A percentile compares a stretch with the other conserved stretches of the same genome.
Conservation (phyloP, 2,113 vertebrate genomes). For the sheep (Ovis aries) region DNA sequence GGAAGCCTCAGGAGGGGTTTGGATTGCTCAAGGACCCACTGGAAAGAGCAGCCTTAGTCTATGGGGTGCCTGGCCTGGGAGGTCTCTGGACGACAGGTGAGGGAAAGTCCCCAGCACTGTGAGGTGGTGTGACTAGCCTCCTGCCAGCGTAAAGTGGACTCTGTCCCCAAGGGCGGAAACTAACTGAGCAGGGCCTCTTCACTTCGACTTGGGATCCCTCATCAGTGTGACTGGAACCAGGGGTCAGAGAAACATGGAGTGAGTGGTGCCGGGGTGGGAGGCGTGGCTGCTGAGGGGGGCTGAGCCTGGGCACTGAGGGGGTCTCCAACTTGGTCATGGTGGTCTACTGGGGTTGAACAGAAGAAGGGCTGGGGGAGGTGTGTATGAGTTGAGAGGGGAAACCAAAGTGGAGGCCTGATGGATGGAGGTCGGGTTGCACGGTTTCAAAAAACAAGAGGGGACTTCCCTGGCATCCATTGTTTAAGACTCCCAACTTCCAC, state of each 20-base stretch:
- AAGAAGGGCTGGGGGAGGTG: neutral
- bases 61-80: neutral
- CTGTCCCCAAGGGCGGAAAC: conserved; percentile 6
- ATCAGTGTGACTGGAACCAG: conserved; percentile 25
- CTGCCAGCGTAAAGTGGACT: conserved; percentile 51
- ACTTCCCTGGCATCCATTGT: neutral
- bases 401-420: neutral
- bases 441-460: neutral
- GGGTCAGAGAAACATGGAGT: conserved; percentile 51
- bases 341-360: neutral
- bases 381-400: neutral
- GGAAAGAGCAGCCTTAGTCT: neutral
- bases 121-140: conserved; percentile 30
- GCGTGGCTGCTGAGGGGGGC: neutral
- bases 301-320: neutral
- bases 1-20: neutral
- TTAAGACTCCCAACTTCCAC: neutral
- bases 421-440: neutral
- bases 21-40: neutral
- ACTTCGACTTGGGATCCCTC: neutral
- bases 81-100: neutral
- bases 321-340: neutral
- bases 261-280: neutral
- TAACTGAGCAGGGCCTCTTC: neutral
- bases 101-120: neutral